A percentile compares a stretch with the other conserved stretches of the same genome.
These are phyloP conservation scores for Morone saxatilis DNA, from an alignment of 2,113 vertebrate genomes.

Conservation along the genomic window DNA sequence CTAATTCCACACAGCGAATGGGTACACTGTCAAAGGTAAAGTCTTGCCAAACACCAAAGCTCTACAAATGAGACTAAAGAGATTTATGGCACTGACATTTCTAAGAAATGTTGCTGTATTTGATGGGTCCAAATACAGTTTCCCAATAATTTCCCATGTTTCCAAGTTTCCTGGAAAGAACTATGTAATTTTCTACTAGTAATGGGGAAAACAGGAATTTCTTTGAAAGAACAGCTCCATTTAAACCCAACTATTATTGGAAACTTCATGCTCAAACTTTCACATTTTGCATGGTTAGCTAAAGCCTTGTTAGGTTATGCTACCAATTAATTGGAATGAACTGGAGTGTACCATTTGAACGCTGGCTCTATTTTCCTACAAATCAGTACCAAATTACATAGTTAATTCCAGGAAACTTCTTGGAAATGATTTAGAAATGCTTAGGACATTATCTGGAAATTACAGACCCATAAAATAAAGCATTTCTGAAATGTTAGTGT, in stretches of 20 bases:
- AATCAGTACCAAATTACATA: not conserved
- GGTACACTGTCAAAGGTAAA: not conserved
- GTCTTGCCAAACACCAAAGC: conserved; percentile 1
- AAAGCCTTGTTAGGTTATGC: no score
- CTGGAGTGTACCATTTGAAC: not conserved
- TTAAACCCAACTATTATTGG: not conserved
- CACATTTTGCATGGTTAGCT: not conserved
- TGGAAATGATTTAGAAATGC: not conserved
- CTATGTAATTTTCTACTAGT: not conserved
- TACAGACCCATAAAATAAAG: not conserved
- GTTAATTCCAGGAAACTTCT: not conserved
- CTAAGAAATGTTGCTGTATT: not conserved
- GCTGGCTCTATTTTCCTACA: not conserved
- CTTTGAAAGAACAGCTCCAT: not conserved
- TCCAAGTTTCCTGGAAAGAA: not conserved
- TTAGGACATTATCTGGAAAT: not conserved
- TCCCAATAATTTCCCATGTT: not conserved
- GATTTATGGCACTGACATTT: not conserved
- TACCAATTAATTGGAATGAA: not conserved
- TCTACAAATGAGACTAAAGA: not conserved
- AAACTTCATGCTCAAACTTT: not conserved
- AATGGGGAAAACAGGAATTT: not conserved
- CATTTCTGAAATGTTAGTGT: not conserved
- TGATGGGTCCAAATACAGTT: not conserved
- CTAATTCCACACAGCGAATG: not conserved